Evolutionary conservation across 2,113 vertebrate species (phyloP).

Genomic region (Coptodon bakossiorum): DNA sequence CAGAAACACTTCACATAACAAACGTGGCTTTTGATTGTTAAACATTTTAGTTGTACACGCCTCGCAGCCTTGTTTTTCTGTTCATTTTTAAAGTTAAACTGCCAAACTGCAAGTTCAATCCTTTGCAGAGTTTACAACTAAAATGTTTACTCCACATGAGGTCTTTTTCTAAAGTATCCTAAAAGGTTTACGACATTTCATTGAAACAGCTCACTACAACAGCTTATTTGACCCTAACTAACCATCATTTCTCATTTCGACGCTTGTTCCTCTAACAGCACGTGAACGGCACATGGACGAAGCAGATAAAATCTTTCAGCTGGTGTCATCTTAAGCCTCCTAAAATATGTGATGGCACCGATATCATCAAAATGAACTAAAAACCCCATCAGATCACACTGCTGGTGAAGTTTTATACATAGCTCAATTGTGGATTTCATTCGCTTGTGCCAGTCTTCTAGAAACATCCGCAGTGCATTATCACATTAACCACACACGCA

Average conservation of each 20-base stretch:
- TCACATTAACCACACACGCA: background rate
- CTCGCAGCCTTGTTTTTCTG: background rate
- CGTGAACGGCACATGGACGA: constrained; percentile 20
- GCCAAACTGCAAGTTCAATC: constrained; percentile 48
- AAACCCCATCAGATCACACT: background rate
- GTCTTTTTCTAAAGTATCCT: constrained; percentile 21
- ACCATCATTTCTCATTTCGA: background rate
- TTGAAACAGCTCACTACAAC: background rate
- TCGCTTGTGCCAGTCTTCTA: background rate
- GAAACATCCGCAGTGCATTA: background rate
- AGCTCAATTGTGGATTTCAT: background rate
- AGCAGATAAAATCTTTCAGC: background rate
- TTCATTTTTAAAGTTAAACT: constrained; percentile 38
- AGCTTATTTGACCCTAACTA: background rate
- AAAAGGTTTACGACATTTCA: constrained; percentile 44
- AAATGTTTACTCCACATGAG: constrained; percentile 19
- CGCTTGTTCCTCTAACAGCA: background rate
- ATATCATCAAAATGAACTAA: background rate
- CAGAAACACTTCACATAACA: background rate
- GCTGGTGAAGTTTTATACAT: background rate
- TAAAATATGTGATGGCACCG: background rate
- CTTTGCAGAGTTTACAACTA: constrained; percentile 57
- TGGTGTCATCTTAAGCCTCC: background rate
- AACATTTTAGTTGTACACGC: constrained; percentile 10
- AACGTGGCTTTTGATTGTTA: constrained; percentile 10